Evolutionary conservation across 2,113 vertebrate species (phyloP).

Genomic region (Romanogobio albipinnatus): DNA sequence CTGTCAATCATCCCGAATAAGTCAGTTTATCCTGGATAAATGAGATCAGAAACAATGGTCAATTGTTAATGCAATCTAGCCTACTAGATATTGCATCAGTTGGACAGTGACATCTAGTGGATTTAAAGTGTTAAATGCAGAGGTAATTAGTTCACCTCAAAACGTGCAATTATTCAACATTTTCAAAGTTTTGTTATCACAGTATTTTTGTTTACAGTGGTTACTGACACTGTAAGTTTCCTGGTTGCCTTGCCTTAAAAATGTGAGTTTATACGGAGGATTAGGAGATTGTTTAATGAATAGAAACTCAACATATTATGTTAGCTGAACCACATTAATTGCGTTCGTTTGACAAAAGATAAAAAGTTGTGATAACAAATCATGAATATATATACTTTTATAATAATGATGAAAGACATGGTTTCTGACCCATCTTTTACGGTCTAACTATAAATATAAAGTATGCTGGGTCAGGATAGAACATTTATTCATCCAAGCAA

Average conservation of each 20-base stretch:
- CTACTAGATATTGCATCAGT: neutral
- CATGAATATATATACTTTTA: too few relatives aligned
- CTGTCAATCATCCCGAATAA: neutral
- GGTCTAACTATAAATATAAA: neutral
- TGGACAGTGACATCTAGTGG: conserved; percentile 5
- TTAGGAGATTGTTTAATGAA: too few relatives aligned
- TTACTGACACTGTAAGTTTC: neutral
- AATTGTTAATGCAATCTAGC: neutral
- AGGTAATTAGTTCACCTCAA: too few relatives aligned
- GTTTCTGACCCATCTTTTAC: neutral
- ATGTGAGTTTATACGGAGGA: too few relatives aligned
- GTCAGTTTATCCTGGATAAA: neutral
- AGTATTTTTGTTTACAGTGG: neutral
- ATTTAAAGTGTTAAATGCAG: neutral
- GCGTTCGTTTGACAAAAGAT: too few relatives aligned
- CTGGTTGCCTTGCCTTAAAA: too few relatives aligned
- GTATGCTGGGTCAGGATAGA: neutral
- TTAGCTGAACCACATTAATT: too few relatives aligned
- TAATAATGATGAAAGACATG: neutral
- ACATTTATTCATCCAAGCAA: too few relatives aligned
- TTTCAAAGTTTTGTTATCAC: neutral
- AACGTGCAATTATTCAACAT: too few relatives aligned
- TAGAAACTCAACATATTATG: too few relatives aligned
- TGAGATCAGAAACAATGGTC: neutral
- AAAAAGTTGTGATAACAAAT: too few relatives aligned